A percentile compares a stretch with the other conserved stretches of the same genome.
Evolutionary conservation across 92 coral and sea anemone genomes (phyloP).

Genomic region (Galaxea fascicularis): DNA sequence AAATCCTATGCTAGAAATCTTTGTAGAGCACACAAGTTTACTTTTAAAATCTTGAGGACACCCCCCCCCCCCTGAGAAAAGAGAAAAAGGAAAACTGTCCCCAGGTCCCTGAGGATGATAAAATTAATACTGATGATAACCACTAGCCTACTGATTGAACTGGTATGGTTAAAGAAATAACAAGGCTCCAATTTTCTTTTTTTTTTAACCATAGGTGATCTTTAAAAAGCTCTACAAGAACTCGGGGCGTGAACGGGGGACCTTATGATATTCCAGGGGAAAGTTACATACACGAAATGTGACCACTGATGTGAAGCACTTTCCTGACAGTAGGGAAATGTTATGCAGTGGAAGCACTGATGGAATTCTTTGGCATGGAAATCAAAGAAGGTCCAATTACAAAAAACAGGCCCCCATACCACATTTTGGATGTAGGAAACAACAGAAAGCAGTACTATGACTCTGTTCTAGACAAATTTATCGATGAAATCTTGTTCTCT

Average conservation of each 20-base stretch:
- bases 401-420: conserved; percentile 10
- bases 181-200: not conserved
- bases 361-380: conserved; percentile 45
- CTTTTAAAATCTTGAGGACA: too few species aligned
- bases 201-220: not conserved
- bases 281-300: conserved; percentile 39
- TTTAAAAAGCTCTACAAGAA: conserved; percentile 55
- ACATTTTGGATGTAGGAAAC: conserved; percentile 10
- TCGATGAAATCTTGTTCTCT: too few species aligned
- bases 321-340: conserved; percentile 43
- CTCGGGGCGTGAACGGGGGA: conserved; percentile 43
- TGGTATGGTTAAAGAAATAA: too few species aligned
- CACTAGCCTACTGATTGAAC: too few species aligned
- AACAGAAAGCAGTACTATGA: conserved; percentile 15
- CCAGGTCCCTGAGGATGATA: too few species aligned
- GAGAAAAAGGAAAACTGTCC: too few species aligned
- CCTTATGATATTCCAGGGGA: conserved; percentile 17
- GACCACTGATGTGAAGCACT: conserved; percentile 50
- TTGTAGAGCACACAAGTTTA: too few species aligned
- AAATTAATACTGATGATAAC: too few species aligned
- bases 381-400: not conserved
- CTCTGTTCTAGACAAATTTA: conserved; percentile 19
- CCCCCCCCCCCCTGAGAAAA: too few species aligned
- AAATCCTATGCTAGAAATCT: too few species aligned
- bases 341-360: conserved; percentile 53